Base-by-base conservation (phyloP, 1,140 invertebrate species). In the Lasaia peninsularis region DNA sequence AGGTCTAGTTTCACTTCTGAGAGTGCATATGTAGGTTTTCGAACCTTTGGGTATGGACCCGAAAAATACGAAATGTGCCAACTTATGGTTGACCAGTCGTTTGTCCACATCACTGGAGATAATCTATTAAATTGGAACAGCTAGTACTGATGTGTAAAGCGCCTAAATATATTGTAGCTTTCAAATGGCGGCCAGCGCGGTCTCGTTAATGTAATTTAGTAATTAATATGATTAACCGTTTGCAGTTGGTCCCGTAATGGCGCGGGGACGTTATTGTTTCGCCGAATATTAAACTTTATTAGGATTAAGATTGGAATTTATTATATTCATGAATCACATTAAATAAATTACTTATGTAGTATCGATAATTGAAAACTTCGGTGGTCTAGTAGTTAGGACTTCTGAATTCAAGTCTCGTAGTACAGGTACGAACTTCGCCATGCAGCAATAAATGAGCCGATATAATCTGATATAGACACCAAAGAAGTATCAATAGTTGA, bases 141-240 rank as follows among this genome's bases (percentile, higher is more conserved):
- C 14, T 40, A 44, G 10, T 20, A 18, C 9, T 16, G 16, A 20
- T 20, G 7, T 44, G 18, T 44, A 44, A 20, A 44, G 37, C 37
- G 9, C 5, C 34, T 35, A 35, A 35, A 35, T 35, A 35, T 20
- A 44, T 44, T 18, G 37, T 20, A 14, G 37, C 18, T 20, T 11
- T 12, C 4, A 10, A 40, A 9, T 16, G 35, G 35, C 40, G 40
- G 40, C 18, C 16, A 20, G 40, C 14, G 16, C 9, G 40, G 37
- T 20, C 16, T 44, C 40, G 18, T 44, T 44, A 44, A 44, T 44
- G 40, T 44, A 44, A 44, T 48, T 48, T 20, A 48, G 40, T 48
- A 48, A 48, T 48, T 48, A 48, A 48, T 21, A 48, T 48, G 40
- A 48, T 48, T 48, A 48, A 21, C 16, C 40, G 40, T 48, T 48